These are phyloP conservation scores for Poecilia wingei DNA, from an alignment of 2,797 vertebrate species.

Conservation along the genomic window DNA sequence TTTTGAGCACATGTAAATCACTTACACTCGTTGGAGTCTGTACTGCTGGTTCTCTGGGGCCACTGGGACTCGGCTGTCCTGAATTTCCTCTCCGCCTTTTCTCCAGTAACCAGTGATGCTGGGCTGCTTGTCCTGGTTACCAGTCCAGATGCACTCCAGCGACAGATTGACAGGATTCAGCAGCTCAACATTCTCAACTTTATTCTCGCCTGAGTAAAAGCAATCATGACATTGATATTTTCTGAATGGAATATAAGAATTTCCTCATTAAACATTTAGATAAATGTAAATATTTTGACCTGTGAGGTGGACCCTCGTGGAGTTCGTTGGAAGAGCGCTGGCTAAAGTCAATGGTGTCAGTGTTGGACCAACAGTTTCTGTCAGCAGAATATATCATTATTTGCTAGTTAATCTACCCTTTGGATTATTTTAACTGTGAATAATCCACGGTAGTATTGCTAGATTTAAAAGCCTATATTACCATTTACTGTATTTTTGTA, in stretches of 20 bases:
- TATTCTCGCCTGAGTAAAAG: constrained; percentile 60
- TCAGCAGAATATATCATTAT: constrained; percentile 4
- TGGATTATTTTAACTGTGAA: too few relatives aligned
- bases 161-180: constrained; percentile 62
- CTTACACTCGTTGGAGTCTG: constrained; percentile 67
- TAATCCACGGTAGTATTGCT: too few relatives aligned
- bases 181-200: constrained; percentile 61
- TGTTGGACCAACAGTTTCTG: constrained; percentile 45
- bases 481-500: too few relatives aligned
- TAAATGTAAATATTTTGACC: constrained; percentile 43
- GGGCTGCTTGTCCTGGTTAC: constrained; percentile 27
- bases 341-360: not conserved
- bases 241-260: not conserved
- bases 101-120: constrained; percentile 83
- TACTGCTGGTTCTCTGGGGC: constrained; percentile 61
- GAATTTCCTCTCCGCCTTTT: constrained; percentile 71
- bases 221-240: not conserved
- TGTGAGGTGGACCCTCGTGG: constrained; percentile 50
- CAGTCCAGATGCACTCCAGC: constrained; percentile 80
- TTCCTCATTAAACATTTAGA: not conserved
- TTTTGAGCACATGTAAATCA: constrained; percentile 5
- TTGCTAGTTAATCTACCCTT: too few relatives aligned
- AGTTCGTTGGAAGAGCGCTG: constrained; percentile 5
- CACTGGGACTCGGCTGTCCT: constrained; percentile 51
- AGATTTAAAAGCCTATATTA: too few relatives aligned